A percentile compares a stretch with the other conserved stretches of the same genome.
phyloP scores from a whole-genome alignment of 2,113 vertebrate genomes.

The Pimephales promelas region DNA sequence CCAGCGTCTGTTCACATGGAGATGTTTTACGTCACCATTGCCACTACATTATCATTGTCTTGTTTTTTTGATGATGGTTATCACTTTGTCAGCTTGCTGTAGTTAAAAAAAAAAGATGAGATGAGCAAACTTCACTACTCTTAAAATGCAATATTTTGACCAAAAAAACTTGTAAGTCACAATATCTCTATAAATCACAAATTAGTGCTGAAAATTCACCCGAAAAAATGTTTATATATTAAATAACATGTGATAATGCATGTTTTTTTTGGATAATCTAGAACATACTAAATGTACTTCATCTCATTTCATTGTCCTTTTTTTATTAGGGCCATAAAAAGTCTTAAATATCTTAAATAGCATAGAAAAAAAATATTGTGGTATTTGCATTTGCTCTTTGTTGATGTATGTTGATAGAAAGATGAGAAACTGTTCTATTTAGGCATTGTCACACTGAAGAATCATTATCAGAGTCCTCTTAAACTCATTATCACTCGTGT shows the following conservation, averaged over 20 bases:
- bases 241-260: background rate
- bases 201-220: background rate
- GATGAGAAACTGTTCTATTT: background rate
- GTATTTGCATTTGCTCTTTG: background rate
- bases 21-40: slow-evolving; percentile 31
- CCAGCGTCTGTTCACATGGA: slow-evolving; percentile 27
- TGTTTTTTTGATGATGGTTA: slow-evolving; percentile 29
- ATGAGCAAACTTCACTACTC: too few relatives aligned
- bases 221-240: background rate
- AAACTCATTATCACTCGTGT: background rate
- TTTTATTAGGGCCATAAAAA: background rate
- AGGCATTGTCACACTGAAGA: background rate
- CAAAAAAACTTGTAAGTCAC: background rate
- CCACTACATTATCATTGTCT: slow-evolving; percentile 30
- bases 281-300: too few relatives aligned
- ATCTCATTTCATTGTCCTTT: background rate
- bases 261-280: background rate
- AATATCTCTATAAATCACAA: background rate
- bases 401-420: background rate
- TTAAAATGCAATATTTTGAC: background rate
- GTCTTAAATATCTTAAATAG: background rate
- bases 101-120: background rate
- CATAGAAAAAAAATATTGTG: too few relatives aligned
- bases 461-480: background rate
- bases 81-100: slow-evolving; percentile 8